Percentiles rank a stretch among this genome's conserved stretches.
These are phyloP conservation scores for Allophyes oxyacanthae DNA, from an alignment of 2,888 invertebrate species.

Conservation along the genomic window DNA sequence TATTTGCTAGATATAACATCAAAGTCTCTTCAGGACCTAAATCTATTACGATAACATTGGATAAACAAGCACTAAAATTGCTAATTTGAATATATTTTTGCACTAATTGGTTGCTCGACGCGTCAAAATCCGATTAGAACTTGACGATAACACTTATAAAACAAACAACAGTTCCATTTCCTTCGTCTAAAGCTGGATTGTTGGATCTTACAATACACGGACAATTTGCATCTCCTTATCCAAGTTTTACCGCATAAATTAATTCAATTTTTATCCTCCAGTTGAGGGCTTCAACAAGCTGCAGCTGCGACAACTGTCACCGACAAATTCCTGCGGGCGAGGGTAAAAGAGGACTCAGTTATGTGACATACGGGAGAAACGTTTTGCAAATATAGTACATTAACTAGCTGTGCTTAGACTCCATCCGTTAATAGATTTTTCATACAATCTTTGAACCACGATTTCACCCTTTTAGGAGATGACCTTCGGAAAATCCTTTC, in stretches of 20 bases:
- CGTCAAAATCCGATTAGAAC: no score
- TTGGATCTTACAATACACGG: conserved; percentile 35
- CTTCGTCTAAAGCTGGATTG: conserved; percentile 8
- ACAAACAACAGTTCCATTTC: conserved; percentile 8
- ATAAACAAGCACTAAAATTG: no score
- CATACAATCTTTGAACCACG: no score
- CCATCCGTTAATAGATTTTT: no score
- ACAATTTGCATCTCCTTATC: conserved; percentile 55
- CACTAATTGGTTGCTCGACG: no score
- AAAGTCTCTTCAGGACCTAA: no score
- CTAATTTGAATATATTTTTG: no score
- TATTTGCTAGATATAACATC: no score
- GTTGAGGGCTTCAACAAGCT: conserved; percentile 46
- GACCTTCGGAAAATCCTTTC: no score
- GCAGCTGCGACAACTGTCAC: conserved; percentile 67
- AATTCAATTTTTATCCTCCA: conserved; percentile 66
- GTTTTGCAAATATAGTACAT: background rate
- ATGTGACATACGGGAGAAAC: conserved; percentile 26
- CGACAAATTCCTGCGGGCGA: conserved; percentile 65
- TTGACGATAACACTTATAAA: background rate
- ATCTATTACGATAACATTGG: no score
- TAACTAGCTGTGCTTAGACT: no score
- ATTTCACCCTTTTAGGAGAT: no score
- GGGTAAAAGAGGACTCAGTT: conserved; percentile 41
- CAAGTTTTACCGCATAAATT: conserved; percentile 59